phyloP scores from a whole-genome alignment of 2,797 vertebrate species.

The Muraenolepis orangiensis region DNA sequence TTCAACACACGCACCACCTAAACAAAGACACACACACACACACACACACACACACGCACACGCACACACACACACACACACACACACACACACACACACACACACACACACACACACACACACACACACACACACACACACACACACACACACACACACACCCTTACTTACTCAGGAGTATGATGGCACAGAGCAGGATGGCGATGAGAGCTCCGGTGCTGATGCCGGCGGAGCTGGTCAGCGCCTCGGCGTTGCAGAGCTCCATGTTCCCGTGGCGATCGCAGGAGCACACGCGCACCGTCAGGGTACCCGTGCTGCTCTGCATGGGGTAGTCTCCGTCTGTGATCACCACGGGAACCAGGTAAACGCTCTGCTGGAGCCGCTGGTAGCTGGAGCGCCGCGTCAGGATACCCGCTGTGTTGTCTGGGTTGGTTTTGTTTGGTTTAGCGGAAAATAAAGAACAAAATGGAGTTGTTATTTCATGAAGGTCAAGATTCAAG shows the following conservation, averaged over 20 bases:
- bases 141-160: no score
- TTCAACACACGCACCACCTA: no score
- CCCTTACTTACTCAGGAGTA: slow-evolving; percentile 84
- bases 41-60: no score
- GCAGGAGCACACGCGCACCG: slow-evolving; percentile 90
- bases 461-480: not conserved
- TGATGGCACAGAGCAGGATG: slow-evolving; percentile 92
- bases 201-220: slow-evolving; percentile 90
- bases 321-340: slow-evolving; percentile 87
- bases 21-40: no score
- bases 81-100: no score
- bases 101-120: no score
- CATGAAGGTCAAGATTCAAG: no score
- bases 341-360: slow-evolving; percentile 87
- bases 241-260: slow-evolving; percentile 85
- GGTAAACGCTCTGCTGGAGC: slow-evolving; percentile 81
- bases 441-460: not conserved
- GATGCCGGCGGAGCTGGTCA: slow-evolving; percentile 85
- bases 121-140: no score
- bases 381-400: slow-evolving; percentile 80
- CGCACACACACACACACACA: no score
- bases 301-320: slow-evolving; percentile 92
- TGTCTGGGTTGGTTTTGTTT: slow-evolving; percentile 75
- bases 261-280: slow-evolving; percentile 87
- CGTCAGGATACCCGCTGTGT: slow-evolving; percentile 89